phyloP scores from a whole-genome alignment of 2,113 vertebrate genomes.

The Rhinoderma darwinii region DNA sequence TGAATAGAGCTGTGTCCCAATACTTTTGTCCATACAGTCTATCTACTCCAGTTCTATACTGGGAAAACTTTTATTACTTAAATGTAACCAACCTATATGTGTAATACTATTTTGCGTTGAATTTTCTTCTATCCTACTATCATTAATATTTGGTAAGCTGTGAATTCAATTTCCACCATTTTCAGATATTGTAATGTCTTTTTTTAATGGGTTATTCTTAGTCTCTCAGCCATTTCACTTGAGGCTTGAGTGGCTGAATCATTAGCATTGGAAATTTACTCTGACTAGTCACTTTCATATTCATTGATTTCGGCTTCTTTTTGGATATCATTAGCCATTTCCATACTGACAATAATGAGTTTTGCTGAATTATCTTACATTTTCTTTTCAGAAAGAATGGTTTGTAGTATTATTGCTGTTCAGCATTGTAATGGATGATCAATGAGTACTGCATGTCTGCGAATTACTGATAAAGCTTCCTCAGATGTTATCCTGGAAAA shows the following conservation, averaged over 20 bases:
- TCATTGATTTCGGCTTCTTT: slow-evolving; percentile 9
- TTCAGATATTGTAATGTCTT: neutral
- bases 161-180: neutral
- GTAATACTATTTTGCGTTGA: neutral
- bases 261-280: slow-evolving; percentile 22
- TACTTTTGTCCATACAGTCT: too few relatives aligned
- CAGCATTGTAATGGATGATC: neutral
- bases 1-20: too few relatives aligned
- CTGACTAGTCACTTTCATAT: neutral
- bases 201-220: slow-evolving; percentile 12
- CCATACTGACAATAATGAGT: slow-evolving; percentile 1
- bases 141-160: neutral
- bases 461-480: neutral
- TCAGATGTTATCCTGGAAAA: neutral
- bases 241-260: neutral
- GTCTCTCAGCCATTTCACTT: neutral
- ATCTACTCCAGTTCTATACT: too few relatives aligned
- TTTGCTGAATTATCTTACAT: neutral
- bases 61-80: too few relatives aligned
- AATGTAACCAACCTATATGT: neutral
- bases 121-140: neutral
- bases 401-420: neutral
- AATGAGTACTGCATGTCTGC: neutral
- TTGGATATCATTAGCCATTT: slow-evolving; percentile 20
- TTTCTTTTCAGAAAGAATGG: neutral